Conservation (phyloP, 2,888 invertebrate species). For the Plagiodera versicolora region DNA sequence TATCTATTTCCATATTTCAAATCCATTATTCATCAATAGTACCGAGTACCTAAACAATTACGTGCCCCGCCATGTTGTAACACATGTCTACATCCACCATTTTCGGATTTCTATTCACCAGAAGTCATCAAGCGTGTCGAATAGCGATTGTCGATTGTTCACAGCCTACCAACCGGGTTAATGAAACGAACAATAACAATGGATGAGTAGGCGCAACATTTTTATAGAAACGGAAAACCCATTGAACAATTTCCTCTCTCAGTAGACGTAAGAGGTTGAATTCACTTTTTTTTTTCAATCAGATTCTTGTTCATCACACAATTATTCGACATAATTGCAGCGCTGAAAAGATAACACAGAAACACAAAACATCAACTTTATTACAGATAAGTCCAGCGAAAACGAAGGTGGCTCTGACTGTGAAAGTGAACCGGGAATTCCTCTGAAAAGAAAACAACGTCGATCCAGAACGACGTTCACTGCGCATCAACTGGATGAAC, state of each 20-base stretch:
- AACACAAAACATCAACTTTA: too few species aligned
- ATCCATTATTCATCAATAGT: too few species aligned
- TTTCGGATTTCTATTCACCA: not conserved
- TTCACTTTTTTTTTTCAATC: too few species aligned
- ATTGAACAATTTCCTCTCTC: not conserved
- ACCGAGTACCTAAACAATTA: not conserved
- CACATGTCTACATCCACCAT: too few species aligned
- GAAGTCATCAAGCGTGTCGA: not conserved
- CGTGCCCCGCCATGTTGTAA: too few species aligned
- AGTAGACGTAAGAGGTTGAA: not conserved
- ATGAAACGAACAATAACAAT: not conserved
- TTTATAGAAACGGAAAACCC: not conserved
- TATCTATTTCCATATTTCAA: too few species aligned
- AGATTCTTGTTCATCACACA: too few species aligned
- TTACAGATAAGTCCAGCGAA: constrained; percentile 51
- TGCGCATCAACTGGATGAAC: constrained; percentile 86
- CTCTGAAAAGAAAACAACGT: constrained; percentile 86
- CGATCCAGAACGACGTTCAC: constrained; percentile 93
- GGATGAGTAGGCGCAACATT: not conserved
- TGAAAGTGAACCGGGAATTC: constrained; percentile 89
- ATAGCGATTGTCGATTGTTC: not conserved
- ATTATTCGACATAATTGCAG: too few species aligned
- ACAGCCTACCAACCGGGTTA: not conserved
- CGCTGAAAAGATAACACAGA: too few species aligned
- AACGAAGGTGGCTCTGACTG: constrained; percentile 66